These are phyloP conservation scores for Plebejus anna DNA, from an alignment of 2,888 invertebrate genomes.

Conservation along the genomic window DNA sequence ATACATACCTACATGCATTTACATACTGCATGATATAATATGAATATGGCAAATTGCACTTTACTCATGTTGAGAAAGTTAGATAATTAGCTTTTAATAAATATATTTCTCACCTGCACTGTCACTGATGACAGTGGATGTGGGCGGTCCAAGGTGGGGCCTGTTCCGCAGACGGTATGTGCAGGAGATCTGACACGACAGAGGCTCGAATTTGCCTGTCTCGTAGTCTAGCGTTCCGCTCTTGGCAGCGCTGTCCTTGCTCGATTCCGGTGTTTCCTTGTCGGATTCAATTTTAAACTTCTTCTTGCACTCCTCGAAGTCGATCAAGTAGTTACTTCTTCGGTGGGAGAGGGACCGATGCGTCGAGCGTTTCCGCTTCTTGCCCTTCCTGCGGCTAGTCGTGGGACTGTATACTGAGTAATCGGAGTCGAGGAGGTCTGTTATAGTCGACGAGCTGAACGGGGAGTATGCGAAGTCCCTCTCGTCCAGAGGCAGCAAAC, in stretches of 20 bases:
- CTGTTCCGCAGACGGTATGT: slow-evolving; percentile 59
- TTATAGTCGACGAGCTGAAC: slow-evolving; percentile 73
- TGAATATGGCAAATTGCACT: too few relatives aligned
- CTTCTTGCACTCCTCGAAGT: slow-evolving; percentile 64
- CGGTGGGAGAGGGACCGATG: slow-evolving; percentile 65
- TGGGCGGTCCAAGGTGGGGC: slow-evolving; percentile 57
- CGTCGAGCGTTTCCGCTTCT: slow-evolving; percentile 69
- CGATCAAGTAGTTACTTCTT: slow-evolving; percentile 59
- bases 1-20: too few relatives aligned
- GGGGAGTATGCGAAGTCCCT: slow-evolving; percentile 75
- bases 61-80: too few relatives aligned
- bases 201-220: slow-evolving; percentile 52
- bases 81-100: too few relatives aligned
- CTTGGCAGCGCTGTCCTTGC: slow-evolving; percentile 47
- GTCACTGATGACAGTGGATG: slow-evolving; percentile 62
- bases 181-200: slow-evolving; percentile 48
- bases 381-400: slow-evolving; percentile 64
- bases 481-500: slow-evolving; percentile 71
- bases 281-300: slow-evolving; percentile 78
- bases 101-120: slow-evolving; percentile 54
- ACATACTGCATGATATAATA: too few relatives aligned
- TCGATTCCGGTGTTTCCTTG: slow-evolving; percentile 57
- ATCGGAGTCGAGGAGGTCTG: slow-evolving; percentile 72
- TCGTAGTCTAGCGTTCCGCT: slow-evolving; percentile 53
- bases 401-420: slow-evolving; percentile 74